Percentiles rank a stretch among this genome's conserved stretches.
Evolutionary conservation across 64 coral and sea anemone genomes (phyloP).

Genomic region (Actinia tenebrosa): DNA sequence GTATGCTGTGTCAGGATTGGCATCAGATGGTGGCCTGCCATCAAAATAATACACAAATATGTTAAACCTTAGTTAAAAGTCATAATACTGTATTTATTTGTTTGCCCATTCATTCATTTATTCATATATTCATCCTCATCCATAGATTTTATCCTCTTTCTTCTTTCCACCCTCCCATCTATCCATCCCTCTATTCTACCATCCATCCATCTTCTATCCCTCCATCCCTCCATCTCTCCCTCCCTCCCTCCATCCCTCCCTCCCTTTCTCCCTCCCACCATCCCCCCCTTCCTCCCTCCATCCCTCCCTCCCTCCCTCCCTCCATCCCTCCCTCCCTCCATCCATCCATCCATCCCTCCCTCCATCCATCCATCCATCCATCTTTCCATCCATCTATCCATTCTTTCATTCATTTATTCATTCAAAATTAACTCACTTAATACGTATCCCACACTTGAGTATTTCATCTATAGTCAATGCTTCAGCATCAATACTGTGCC

Average conservation of each 20-base stretch:
- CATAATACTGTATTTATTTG: too few species aligned
- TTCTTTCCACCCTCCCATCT: neutral
- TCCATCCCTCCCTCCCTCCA: neutral
- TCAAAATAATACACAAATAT: neutral
- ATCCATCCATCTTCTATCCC: neutral
- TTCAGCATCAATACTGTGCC: constrained; percentile 79
- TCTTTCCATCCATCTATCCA: neutral
- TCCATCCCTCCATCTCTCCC: neutral
- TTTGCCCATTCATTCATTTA: neutral
- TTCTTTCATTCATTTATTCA: neutral
- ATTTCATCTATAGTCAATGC: constrained; percentile 85
- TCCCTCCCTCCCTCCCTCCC: neutral
- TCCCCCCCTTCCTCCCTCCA: too few species aligned
- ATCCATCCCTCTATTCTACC: neutral
- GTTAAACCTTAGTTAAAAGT: neutral
- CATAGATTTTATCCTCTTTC: neutral
- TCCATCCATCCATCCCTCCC: neutral
- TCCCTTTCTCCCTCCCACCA: neutral
- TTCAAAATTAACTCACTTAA: constrained; percentile 58
- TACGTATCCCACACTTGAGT: constrained; percentile 77
- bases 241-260: neutral
- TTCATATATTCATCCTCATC: too few species aligned
- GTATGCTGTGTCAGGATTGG: constrained; percentile 64
- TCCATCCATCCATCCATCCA: neutral
- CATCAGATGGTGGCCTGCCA: constrained; percentile 62